Evolutionary conservation across 2,888 invertebrate species (phyloP).

Genomic region (Rhorus exstirpatorius): DNA sequence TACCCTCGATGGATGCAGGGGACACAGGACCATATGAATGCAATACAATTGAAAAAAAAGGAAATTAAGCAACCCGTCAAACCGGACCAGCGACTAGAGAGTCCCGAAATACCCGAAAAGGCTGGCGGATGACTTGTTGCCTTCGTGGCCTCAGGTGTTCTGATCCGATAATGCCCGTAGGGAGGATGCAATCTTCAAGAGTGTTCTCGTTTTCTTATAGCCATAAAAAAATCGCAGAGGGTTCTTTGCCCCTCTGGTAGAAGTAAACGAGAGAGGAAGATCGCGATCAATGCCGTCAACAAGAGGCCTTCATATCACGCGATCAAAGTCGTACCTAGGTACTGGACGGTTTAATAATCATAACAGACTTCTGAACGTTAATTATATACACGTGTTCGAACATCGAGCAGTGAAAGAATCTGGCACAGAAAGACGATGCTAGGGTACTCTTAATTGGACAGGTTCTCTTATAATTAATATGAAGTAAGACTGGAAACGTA

Average conservation of each 20-base stretch:
- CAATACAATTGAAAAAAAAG: constrained; percentile 76
- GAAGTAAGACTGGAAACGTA: neutral
- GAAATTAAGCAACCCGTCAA: constrained; percentile 78
- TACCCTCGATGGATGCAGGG: constrained; percentile 3
- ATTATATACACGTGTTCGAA: constrained; percentile 49
- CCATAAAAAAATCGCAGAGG: constrained; percentile 3
- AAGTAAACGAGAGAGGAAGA: constrained; percentile 27
- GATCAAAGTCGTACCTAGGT: constrained; percentile 37
- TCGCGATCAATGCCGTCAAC: constrained; percentile 59
- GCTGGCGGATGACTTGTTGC: constrained; percentile 41
- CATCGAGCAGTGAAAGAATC: constrained; percentile 2
- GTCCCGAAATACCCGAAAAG: constrained; percentile 76
- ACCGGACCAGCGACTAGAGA: constrained; percentile 77
- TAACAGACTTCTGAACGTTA: constrained; percentile 19
- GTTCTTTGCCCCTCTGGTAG: constrained; percentile 24
- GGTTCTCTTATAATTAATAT: neutral
- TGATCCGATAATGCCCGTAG: constrained; percentile 30
- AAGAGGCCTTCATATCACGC: constrained; percentile 40
- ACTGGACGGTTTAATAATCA: constrained; percentile 29
- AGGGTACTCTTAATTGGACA: constrained; percentile 26
- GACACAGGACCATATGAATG: constrained; percentile 39
- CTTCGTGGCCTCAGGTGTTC: constrained; percentile 1
- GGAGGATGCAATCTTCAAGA: constrained; percentile 52
- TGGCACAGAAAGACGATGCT: neutral
- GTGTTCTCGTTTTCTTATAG: constrained; percentile 12